These are phyloP conservation scores for Temnothorax nylanderi DNA, from an alignment of 1,140 invertebrate genomes.

Conservation along the genomic window DNA sequence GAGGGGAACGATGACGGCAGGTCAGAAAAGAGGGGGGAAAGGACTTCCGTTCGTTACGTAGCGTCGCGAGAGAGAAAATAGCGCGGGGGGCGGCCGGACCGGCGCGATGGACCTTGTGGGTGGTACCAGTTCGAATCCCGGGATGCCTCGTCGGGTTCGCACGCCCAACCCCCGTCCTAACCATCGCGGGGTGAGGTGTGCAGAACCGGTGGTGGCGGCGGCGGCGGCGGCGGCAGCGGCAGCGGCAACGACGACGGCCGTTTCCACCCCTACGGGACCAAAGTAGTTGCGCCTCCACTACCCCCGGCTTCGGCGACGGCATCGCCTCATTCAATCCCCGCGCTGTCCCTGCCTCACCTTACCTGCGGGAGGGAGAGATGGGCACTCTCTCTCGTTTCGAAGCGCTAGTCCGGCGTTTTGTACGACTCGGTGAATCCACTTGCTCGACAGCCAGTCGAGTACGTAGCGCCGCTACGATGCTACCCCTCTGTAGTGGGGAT, in stretches of 20 bases:
- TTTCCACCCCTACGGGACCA: slow-evolving; percentile 64
- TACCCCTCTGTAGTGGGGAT: slow-evolving; percentile 17
- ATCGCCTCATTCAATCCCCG: slow-evolving; percentile 55
- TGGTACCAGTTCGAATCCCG: slow-evolving; percentile 84
- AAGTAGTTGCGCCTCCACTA: slow-evolving; percentile 60
- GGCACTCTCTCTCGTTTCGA: slow-evolving; percentile 66
- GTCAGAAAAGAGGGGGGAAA: slow-evolving; percentile 37
- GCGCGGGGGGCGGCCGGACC: slow-evolving; percentile 82
- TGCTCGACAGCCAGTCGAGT: slow-evolving; percentile 67
- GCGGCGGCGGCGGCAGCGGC: slow-evolving; percentile 30
- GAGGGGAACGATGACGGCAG: slow-evolving; percentile 68
- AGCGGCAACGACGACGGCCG: slow-evolving; percentile 21
- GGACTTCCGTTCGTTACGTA: slow-evolving; percentile 64
- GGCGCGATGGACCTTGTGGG: slow-evolving; percentile 85
- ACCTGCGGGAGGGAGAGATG: slow-evolving; percentile 28
- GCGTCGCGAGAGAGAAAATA: slow-evolving; percentile 78
- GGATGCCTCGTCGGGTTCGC: slow-evolving; percentile 78
- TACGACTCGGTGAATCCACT: slow-evolving; percentile 73
- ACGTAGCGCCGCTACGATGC: slow-evolving; percentile 42
- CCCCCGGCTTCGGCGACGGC: slow-evolving; percentile 26
- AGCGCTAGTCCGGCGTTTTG: slow-evolving; percentile 72
- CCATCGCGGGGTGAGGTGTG: slow-evolving; percentile 68
- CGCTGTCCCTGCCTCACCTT: slow-evolving; percentile 50
- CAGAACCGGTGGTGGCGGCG: slow-evolving; percentile 59
- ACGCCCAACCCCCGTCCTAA: slow-evolving; percentile 79